These are phyloP conservation scores for Lepidurus arcticus DNA, from an alignment of 1,140 invertebrate genomes.

Conservation along the genomic window DNA sequence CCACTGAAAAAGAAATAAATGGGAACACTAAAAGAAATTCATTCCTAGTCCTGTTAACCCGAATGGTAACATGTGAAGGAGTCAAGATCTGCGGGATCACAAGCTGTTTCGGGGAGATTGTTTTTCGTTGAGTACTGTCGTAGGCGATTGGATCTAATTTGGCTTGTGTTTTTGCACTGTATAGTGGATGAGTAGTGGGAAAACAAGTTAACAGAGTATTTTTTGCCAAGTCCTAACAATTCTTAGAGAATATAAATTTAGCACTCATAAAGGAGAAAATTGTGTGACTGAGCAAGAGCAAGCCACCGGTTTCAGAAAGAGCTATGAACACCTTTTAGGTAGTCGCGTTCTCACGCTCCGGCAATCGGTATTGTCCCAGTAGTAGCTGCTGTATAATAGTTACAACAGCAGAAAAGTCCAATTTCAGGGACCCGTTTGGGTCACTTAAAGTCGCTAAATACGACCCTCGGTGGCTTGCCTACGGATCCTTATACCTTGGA, in stretches of 20 bases:
- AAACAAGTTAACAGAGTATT: not conserved
- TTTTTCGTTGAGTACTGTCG: not conserved
- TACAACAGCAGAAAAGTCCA: constrained; percentile 18
- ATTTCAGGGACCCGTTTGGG: constrained; percentile 18
- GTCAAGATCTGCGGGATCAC: not conserved
- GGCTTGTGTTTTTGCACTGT: not conserved
- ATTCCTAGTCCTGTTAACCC: no score
- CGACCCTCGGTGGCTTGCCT: not conserved
- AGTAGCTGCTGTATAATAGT: constrained; percentile 19
- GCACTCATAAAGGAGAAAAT: constrained; percentile 16
- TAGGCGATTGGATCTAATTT: not conserved
- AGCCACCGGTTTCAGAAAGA: constrained; percentile 15
- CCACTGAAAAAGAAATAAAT: no score
- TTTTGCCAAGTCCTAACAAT: not conserved
- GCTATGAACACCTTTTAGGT: not conserved
- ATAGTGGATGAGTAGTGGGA: not conserved
- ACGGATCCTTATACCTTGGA: not conserved
- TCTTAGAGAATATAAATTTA: not conserved
- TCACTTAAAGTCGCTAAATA: constrained; percentile 16
- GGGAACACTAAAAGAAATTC: no score
- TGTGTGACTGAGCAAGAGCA: not conserved
- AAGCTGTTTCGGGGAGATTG: not conserved
- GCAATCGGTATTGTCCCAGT: constrained; percentile 17
- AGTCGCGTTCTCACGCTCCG: constrained; percentile 13
- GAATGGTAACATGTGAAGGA: no score